Percentiles rank a stretch among this genome's conserved stretches.
Conservation (phyloP, 1,140 invertebrate genomes). For the Mya arenaria region DNA sequence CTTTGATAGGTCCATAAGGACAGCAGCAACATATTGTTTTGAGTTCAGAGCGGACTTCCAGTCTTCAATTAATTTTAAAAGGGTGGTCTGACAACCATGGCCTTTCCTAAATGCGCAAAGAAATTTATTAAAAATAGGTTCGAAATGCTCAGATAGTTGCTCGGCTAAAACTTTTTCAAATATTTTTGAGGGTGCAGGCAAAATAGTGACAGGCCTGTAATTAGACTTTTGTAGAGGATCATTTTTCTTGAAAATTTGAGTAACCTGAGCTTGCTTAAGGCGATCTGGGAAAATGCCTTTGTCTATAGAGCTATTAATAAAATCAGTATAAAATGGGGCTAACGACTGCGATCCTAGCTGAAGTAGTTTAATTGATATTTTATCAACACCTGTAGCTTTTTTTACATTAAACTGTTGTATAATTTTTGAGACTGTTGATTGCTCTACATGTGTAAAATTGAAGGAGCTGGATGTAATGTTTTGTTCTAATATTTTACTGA, state of each 20-base stretch:
- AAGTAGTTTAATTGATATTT: conserved; percentile 45
- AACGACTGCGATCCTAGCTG: conserved; percentile 10
- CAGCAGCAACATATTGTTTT: neutral
- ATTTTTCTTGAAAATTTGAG: conserved; percentile 29
- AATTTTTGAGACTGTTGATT: conserved; percentile 28
- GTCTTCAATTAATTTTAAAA: no score
- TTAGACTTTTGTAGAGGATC: conserved; percentile 8
- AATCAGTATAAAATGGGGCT: conserved; percentile 11
- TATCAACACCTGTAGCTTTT: conserved; percentile 48
- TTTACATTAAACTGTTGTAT: conserved; percentile 24
- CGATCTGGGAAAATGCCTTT: conserved; percentile 19
- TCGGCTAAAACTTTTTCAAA: neutral
- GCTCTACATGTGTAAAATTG: neutral
- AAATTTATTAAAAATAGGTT: conserved; percentile 29
- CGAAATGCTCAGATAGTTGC: conserved; percentile 21
- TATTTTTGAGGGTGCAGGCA: conserved; percentile 9
- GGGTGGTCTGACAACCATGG: no score
- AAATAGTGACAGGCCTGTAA: conserved; percentile 17
- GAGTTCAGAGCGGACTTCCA: no score
- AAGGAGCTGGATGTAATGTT: conserved; percentile 6
- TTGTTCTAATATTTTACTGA: conserved; percentile 34
- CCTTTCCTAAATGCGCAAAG: no score
- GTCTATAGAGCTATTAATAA: conserved; percentile 19
- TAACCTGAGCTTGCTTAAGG: conserved; percentile 43
- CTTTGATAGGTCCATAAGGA: conserved; percentile 21